These are phyloP conservation scores for Heliconius aoede DNA, from an alignment of 2,888 invertebrate species.

Conservation along the genomic window DNA sequence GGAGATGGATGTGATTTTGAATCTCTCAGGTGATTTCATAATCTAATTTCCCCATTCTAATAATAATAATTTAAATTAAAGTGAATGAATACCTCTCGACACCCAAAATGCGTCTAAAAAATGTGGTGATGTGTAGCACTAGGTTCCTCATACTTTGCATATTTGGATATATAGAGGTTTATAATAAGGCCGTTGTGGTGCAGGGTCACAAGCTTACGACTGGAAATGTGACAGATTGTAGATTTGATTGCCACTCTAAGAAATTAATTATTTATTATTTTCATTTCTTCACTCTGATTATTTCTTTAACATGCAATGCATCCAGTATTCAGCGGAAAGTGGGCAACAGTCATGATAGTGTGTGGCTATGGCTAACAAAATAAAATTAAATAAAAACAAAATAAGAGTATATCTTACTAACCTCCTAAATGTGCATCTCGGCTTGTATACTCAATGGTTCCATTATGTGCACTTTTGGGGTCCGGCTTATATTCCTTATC, in stretches of 20 bases:
- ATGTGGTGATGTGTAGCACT: no score
- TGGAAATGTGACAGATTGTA: neutral
- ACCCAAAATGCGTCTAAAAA: no score
- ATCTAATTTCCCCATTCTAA: no score
- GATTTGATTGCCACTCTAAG: neutral
- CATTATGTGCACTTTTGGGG: constrained; percentile 96
- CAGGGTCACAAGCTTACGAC: neutral
- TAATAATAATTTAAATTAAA: no score
- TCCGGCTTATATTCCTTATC: constrained; percentile 93
- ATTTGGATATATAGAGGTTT: no score
- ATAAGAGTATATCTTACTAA: constrained; percentile 56
- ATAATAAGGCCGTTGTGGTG: no score
- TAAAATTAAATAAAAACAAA: no score
- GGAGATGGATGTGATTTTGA: neutral
- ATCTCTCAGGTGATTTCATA: no score
- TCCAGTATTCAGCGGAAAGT: neutral
- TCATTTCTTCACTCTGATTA: neutral
- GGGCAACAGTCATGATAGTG: neutral
- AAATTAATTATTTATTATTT: no score
- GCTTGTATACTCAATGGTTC: constrained; percentile 98
- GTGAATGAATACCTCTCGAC: no score
- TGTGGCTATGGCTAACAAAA: neutral
- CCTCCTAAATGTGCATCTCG: constrained; percentile 97
- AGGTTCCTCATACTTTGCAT: no score
- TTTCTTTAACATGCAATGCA: neutral